Conservation (phyloP, 1,140 invertebrate species). For the Musca vetustissima region DNA sequence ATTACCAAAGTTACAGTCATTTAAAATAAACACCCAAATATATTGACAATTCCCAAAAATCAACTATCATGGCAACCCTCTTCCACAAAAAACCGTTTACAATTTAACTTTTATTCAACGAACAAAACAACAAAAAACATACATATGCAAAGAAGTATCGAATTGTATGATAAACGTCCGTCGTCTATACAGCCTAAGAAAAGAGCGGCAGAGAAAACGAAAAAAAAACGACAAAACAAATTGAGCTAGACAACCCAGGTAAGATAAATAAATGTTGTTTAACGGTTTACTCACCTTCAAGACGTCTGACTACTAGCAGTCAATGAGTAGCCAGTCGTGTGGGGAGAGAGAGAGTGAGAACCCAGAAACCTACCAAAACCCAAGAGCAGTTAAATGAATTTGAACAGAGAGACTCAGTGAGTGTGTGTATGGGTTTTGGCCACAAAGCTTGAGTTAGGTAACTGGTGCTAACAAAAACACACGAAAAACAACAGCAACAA, state of each 20-base stretch:
- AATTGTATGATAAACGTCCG: slow-evolving; percentile 8
- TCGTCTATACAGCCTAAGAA: too few species aligned
- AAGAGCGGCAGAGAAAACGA: too few species aligned
- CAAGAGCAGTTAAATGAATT: not conserved
- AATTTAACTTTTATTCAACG: not conserved
- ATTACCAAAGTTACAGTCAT: too few species aligned
- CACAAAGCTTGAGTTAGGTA: slow-evolving; percentile 20
- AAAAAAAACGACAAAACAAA: too few species aligned
- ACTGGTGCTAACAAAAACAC: slow-evolving; percentile 4
- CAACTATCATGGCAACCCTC: not conserved
- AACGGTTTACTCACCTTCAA: too few species aligned
- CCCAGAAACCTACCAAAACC: not conserved
- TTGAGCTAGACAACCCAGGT: too few species aligned
- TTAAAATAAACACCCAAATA: too few species aligned
- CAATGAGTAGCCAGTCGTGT: too few species aligned
- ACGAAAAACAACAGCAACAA: slow-evolving; percentile 1
- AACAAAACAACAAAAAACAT: too few species aligned
- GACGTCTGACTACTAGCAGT: too few species aligned
- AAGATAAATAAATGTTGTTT: too few species aligned
- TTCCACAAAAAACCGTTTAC: not conserved
- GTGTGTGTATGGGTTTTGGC: not conserved
- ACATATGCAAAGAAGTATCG: slow-evolving; percentile 22
- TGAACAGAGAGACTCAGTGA: not conserved
- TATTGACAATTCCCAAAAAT: too few species aligned
- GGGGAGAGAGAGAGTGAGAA: not conserved